Percentiles rank a stretch among this genome's conserved stretches.
These are phyloP conservation scores for Ecliptopera silaceata DNA, from an alignment of 2,888 invertebrate species.

Conservation along the genomic window DNA sequence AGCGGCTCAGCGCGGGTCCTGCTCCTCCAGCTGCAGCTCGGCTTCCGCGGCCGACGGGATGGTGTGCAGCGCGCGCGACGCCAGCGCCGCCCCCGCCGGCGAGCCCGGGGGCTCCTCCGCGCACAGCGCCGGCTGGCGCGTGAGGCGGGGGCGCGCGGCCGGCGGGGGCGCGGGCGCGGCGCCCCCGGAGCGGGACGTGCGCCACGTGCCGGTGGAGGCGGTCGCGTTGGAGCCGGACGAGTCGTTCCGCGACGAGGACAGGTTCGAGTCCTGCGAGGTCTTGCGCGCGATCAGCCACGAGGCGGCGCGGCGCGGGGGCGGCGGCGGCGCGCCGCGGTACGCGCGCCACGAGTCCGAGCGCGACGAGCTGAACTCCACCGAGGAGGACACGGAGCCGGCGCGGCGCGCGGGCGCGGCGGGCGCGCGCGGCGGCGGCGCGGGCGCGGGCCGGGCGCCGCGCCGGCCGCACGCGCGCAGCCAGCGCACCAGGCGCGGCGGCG, in stretches of 20 bases:
- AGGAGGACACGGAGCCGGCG: slow-evolving; percentile 92
- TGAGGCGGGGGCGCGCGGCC: slow-evolving; percentile 90
- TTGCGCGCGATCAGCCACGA: slow-evolving; percentile 96
- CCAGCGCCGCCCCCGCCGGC: slow-evolving; percentile 54
- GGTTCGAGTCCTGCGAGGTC: slow-evolving; percentile 95
- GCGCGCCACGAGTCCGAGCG: slow-evolving; percentile 94
- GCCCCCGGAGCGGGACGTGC: slow-evolving; percentile 92
- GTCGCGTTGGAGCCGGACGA: slow-evolving; percentile 95
- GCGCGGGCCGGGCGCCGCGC: slow-evolving; percentile 78
- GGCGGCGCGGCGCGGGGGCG: slow-evolving; percentile 91
- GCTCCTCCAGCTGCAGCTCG: slow-evolving; percentile 59
- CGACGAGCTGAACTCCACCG: slow-evolving; percentile 95
- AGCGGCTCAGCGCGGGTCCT: slow-evolving; percentile 47
- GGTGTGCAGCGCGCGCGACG: slow-evolving; percentile 63
- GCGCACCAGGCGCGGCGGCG: slow-evolving; percentile 72
- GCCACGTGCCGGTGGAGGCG: slow-evolving; percentile 95
- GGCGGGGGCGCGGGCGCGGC: slow-evolving; percentile 84
- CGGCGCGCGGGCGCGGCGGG: slow-evolving; percentile 75
- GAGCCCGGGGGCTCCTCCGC: slow-evolving; percentile 85
- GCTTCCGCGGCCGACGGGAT: slow-evolving; percentile 73
- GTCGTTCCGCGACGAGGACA: slow-evolving; percentile 95
- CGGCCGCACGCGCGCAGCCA: slow-evolving; percentile 68
- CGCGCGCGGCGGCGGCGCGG: slow-evolving; percentile 48
- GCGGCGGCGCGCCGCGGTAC: slow-evolving; percentile 87
- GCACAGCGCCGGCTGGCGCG: slow-evolving; percentile 90